Base-by-base conservation (phyloP, 2,888 invertebrate species). In the Phasia obesa region DNA sequence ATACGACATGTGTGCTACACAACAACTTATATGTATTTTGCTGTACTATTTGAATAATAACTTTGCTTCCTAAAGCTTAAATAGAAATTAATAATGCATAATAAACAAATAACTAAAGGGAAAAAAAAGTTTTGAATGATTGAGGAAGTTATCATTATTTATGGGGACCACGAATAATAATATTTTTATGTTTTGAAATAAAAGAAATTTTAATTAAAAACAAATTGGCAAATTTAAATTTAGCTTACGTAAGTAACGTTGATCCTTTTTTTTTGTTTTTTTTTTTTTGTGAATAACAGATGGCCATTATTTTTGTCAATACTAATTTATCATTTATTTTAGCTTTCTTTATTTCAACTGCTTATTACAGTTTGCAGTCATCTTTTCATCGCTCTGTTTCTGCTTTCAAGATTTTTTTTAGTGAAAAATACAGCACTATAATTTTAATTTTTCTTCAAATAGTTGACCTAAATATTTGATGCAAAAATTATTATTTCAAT, bases 41-140 rank as follows among this genome's bases (percentile, higher is more conserved):
- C 38, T 44, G 21, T 65, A 55, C n/a, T 65, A 57, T 27, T 23
- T 74, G 35, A 49, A 76, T 64, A 55, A 38, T 74, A 64, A 76
- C 57, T 27, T 47, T 49, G 57, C 2, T 47, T 19, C 15, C 3
- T 9, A 17, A 19, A 15, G 27, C 13, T 67, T 67, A 9, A 53
- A 60, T 25, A n/a, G 4, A 62, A 53, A 64, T 38, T 25, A 51
- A 60, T 31, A 31, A 73, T 73, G 42, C 42, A 42, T 73, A 31
- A 62, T 42, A 23, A 19, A 13, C 15, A 42, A 69, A 23, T 0
- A 42, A 15, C 35, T 15, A 4, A 13, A 35, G 3, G 15, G 21
- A 35, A 25, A 67, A 17, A 17, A 25, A 38, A n/a, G 9, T 19
- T 57, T 44, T 55, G 27, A 19, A 53, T 42, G 23, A 0, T 31